A percentile compares a stretch with the other conserved stretches of the same genome.
Conservation (phyloP, 2,113 vertebrate genomes). For the Lepus americanus region DNA sequence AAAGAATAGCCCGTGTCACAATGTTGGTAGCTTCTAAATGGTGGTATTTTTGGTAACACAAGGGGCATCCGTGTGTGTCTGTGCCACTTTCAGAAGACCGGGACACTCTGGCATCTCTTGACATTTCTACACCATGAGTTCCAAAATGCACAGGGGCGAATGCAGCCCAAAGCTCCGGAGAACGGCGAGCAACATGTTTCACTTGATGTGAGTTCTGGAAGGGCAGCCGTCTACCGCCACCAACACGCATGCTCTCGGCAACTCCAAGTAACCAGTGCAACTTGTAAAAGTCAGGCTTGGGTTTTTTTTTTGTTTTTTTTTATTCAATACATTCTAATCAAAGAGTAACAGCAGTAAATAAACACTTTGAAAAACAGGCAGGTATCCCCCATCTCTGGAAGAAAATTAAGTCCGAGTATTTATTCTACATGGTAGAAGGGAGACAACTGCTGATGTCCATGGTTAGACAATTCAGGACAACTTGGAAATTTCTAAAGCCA, state of each 20-base stretch:
- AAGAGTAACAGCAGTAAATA: slow-evolving; percentile 87
- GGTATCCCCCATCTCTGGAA: slow-evolving; percentile 86
- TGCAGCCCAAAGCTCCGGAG: neutral
- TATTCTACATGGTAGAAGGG: slow-evolving; percentile 91
- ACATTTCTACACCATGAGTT: slow-evolving; percentile 27
- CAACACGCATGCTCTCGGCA: neutral
- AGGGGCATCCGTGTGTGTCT: neutral
- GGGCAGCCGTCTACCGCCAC: neutral
- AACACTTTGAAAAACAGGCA: slow-evolving; percentile 77
- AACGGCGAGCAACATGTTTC: neutral
- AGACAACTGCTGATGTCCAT: slow-evolving; percentile 85
- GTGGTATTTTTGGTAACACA: slow-evolving; percentile 1
- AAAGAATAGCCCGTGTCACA: neutral
- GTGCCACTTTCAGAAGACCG: slow-evolving; percentile 31
- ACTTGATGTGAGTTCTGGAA: neutral
- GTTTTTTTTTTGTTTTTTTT: slow-evolving; percentile 81
- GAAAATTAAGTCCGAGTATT: slow-evolving; percentile 87
- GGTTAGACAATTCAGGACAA: slow-evolving; percentile 79
- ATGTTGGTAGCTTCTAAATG: neutral
- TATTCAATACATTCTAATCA: slow-evolving; percentile 88
- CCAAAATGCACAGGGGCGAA: neutral
- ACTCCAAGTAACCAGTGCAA: slow-evolving; percentile 78
- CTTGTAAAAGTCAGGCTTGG: slow-evolving; percentile 76
- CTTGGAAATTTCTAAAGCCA: slow-evolving; percentile 79
- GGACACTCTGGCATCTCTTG: neutral